Evolutionary conservation across 2,113 vertebrate genomes (phyloP), one percentile per base, ranked within the genome.

Genomic region (Thalassoma bifasciatum): DNA sequence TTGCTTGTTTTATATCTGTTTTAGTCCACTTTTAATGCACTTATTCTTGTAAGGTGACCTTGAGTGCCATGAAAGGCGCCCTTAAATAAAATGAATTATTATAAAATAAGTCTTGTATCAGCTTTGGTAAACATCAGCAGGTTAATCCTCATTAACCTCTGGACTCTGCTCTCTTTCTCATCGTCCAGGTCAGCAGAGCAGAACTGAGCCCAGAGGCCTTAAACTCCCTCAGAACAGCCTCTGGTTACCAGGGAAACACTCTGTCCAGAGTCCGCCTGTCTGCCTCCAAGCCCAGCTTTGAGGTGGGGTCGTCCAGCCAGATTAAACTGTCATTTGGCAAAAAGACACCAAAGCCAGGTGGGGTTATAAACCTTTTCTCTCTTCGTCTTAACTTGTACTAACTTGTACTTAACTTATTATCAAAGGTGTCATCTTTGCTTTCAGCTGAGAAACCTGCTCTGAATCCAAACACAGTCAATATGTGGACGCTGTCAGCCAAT

Each of bases 251-350:
- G 22, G 93, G 93, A 26, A 88, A 84, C 75, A 86, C 92, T 12
- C 77, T 96, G 56, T 77, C 84, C 1, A 78, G 88, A 47, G 66
- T 96, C 40, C 94, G 93, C 11, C 2, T 99, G 9, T 94, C 94
- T 34, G 97, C 95, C 80, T 93, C 85, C 78, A 99, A 99, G 74
- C 98, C 98, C 0, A 86, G 94, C 87, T 99, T 95, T 0, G 97
- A 99, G 93, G 94, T 99, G 64, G 98, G 98, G 13, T 96, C 97
- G 11, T 97, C 96, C 6, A 95, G 91, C 58, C 96, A 96, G 71
- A 93, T 99, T 36, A 96, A 92, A 65, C 93, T 98, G 73, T 94
- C 94, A 0, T 92, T 94, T 54, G 89, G 88, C 59, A 97, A 95
- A 81, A 96, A 95, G 62, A 23, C 89, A 0, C 8, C 87, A 16